Evolutionary conservation across 2,797 vertebrate species (phyloP).

Genomic region (Sarcophilus harrisii): DNA sequence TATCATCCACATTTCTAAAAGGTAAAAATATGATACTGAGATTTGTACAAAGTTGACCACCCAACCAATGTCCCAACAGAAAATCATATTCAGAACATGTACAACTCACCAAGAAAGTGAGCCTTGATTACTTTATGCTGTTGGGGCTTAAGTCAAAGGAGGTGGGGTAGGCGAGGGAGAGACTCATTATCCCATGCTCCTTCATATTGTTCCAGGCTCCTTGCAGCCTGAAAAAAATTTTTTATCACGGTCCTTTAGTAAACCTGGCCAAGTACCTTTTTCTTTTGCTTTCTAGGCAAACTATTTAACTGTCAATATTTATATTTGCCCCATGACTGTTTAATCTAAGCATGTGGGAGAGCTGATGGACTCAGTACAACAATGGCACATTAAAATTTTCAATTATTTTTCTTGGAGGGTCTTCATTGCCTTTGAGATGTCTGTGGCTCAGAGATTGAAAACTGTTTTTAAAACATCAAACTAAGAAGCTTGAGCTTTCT

Average conservation of each 20-base stretch:
- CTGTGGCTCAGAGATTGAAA: neutral
- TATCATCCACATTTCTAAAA: neutral
- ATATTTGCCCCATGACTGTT: neutral
- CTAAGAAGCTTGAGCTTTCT: neutral
- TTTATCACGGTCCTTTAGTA: neutral
- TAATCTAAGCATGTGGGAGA: neutral
- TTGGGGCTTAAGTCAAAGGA: neutral
- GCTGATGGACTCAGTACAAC: conserved; percentile 5
- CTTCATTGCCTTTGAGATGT: neutral
- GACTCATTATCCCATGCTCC: neutral
- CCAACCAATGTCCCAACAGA: neutral
- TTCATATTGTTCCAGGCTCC: neutral
- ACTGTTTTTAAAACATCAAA: conserved; percentile 6
- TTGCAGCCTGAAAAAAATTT: neutral
- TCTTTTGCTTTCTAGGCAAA: conserved; percentile 20
- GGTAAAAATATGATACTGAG: neutral
- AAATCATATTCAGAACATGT: neutral
- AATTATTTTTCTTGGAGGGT: neutral
- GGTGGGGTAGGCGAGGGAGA: neutral
- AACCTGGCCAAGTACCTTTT: neutral
- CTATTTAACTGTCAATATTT: neutral
- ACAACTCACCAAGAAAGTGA: neutral
- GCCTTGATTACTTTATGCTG: neutral
- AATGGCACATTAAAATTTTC: neutral
- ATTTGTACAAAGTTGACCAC: neutral